These are phyloP conservation scores for Chlamydotis undulata DNA, from an alignment of 2,113 vertebrate species.

Conservation along the genomic window DNA sequence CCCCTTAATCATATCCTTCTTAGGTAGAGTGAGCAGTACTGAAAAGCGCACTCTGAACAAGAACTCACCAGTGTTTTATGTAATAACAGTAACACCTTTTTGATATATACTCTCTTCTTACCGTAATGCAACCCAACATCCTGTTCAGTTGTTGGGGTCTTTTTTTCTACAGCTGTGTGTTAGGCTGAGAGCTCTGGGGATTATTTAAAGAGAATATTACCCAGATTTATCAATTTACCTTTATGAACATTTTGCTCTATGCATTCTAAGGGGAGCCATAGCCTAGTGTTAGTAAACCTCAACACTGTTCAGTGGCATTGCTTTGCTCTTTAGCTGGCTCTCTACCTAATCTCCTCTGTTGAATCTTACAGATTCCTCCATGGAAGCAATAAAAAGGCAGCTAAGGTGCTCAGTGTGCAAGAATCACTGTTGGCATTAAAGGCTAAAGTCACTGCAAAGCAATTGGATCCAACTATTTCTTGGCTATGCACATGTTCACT, in stretches of 20 bases:
- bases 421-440: conserved; percentile 25
- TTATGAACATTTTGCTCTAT: not conserved
- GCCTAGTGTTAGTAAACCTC: not conserved
- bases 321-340: not conserved
- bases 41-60: not conserved
- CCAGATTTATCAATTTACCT: conserved; percentile 18
- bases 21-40: not conserved
- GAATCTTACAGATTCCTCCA: not conserved
- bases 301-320: not conserved
- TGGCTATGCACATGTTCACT: not conserved
- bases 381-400: conserved; percentile 22
- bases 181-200: not conserved
- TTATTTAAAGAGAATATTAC: not conserved
- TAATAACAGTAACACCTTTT: conserved; percentile 9
- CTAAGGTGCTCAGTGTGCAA: conserved; percentile 10
- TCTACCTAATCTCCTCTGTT: not conserved
- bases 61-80: not conserved
- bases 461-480: conserved; percentile 37
- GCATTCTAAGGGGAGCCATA: not conserved
- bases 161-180: not conserved
- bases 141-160: not conserved
- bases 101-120: conserved; percentile 30
- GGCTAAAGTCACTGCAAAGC: conserved; percentile 28
- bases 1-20: not conserved
- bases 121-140: not conserved